Evolutionary conservation across 2,797 vertebrate genomes (phyloP), one percentile per base, ranked within the genome.

Genomic region (Rhinichthys osculus): DNA sequence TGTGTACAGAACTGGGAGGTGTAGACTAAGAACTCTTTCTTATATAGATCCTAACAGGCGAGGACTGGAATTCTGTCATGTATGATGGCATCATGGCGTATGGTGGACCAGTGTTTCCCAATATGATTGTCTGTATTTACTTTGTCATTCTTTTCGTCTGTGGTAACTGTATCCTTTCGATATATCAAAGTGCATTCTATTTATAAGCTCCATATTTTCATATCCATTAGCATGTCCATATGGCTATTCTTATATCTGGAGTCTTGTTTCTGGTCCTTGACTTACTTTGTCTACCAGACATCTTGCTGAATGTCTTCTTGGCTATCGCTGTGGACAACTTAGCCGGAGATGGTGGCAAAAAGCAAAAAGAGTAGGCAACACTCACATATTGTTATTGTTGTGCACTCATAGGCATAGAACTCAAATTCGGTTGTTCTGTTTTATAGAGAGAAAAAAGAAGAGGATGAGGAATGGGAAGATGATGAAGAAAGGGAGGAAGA

Each of bases 281-380:
- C 78, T 70, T 35, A 13, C 38, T 69, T 59, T 83, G 19, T 80
- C 42, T 13, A 91, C 92, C 94, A 99, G 97, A 99, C 94, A 99
- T 98, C 92, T 94, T 99, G 89, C 94, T 99, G 85, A 99, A 99
- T 71, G 98, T 99, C 85, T 99, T 99, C 94, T 97, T 99, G 96
- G 98, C 98, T 92, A 99, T 99, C 85, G 98, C 98, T 57, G 98
- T 99, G 92, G 98, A 99, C 93, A 99, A 99, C 93, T 94, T 99
- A 92, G 98, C 98, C 1, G 97, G 98, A 17, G 97, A 98, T 77
- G 96, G 96, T 88, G 95, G 96, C 69, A 96, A 97, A 91, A 88
- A 98, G 95, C 93, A 96, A 93, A 91, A 97, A 95, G 92, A 98
- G 97, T 95, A 95, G 97, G 86, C n/a, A 38, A 27, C 17, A 17